Conservation (phyloP, 2,888 invertebrate genomes). For the Eudemis profundana region DNA sequence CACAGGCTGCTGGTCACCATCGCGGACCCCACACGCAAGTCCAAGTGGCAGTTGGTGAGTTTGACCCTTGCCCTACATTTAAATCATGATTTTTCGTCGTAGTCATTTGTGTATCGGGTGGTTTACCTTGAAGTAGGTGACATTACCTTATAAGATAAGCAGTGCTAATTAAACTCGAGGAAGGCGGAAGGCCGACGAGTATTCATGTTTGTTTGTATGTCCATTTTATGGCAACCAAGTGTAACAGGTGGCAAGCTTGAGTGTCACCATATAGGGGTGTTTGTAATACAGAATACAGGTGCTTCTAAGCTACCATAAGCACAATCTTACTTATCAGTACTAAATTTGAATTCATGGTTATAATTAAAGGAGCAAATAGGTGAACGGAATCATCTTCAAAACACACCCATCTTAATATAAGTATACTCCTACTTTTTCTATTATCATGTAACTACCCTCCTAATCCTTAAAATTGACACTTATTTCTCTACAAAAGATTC, state of each 20-base stretch:
- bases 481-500: no score
- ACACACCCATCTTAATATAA: no score
- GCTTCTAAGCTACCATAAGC: no score
- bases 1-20: constrained; percentile 92
- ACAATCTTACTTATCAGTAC: constrained; percentile 5
- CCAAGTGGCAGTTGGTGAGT: constrained; percentile 95
- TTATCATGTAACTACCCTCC: no score
- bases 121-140: constrained; percentile 72
- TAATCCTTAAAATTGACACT: no score
- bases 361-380: no score
- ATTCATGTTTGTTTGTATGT: constrained; percentile 55
- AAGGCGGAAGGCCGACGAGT: constrained; percentile 74
- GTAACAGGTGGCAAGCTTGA: constrained; percentile 34
- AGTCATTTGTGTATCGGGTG: constrained; percentile 50
- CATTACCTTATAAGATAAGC: constrained; percentile 78
- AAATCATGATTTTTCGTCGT: constrained; percentile 47
- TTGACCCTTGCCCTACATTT: constrained; percentile 46
- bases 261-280: constrained; percentile 8
- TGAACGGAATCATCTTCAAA: no score
- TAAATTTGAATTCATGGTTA: no score
- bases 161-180: constrained; percentile 70
- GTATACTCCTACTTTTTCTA: no score
- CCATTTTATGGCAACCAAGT: constrained; percentile 49
- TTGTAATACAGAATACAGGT: constrained; percentile 11
- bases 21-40: constrained; percentile 91